Evolutionary conservation across 1,140 invertebrate species (phyloP).

Genomic region (Anoplophora glabripennis): DNA sequence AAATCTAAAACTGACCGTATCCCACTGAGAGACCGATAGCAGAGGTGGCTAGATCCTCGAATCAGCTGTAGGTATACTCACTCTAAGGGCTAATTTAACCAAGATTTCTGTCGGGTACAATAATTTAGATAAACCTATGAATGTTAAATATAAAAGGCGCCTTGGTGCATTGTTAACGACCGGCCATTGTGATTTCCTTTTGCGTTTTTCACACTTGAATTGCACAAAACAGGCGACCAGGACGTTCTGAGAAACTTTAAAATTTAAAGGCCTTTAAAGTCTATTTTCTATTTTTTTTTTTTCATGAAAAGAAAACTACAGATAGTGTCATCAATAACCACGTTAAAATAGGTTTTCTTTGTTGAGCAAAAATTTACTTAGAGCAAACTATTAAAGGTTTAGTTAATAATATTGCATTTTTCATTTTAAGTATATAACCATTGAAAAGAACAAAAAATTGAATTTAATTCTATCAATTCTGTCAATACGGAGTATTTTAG

Average conservation of each 20-base stretch:
- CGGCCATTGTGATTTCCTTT: neutral
- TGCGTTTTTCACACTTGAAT: slow-evolving; percentile 10
- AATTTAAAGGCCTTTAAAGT: slow-evolving; percentile 1
- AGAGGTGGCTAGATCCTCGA: neutral
- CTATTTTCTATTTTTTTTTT: neutral
- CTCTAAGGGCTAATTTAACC: neutral
- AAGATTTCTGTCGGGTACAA: neutral
- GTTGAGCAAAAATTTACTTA: no score
- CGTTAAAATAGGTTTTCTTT: no score
- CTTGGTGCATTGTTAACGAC: neutral
- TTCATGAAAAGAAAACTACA: no score
- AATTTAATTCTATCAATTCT: no score
- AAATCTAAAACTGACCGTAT: neutral
- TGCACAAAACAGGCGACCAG: neutral
- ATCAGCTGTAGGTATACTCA: neutral
- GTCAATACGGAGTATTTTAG: no score
- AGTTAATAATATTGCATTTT: no score
- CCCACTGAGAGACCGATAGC: neutral
- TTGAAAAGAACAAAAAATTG: no score
- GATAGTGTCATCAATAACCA: no score
- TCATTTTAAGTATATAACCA: no score
- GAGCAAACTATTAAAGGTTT: no score
- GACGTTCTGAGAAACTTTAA: neutral
- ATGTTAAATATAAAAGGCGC: neutral
- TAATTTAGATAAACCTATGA: slow-evolving; percentile 6